Evolutionary conservation across 2,888 invertebrate species (phyloP).

Genomic region (Adelognathus sp.): DNA sequence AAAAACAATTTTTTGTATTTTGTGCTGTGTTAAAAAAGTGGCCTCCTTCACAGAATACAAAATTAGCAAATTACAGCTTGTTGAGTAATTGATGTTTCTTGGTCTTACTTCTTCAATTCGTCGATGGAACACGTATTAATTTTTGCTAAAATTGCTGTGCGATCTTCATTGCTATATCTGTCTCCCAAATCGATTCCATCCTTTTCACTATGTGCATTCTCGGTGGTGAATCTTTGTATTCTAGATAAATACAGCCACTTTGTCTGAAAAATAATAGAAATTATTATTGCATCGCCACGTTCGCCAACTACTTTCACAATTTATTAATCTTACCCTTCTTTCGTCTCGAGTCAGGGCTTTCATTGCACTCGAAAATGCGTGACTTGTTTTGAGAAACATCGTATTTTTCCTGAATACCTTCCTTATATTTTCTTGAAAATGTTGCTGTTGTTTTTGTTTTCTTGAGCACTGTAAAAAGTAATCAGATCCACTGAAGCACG

Average conservation of each 20-base stretch:
- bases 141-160: slow-evolving; percentile 6
- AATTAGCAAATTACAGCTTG: no score
- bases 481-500: no score
- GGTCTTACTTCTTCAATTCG: slow-evolving; percentile 32
- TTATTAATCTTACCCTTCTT: slow-evolving; percentile 19
- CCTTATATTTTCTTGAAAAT: no score
- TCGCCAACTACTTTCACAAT: background rate
- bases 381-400: slow-evolving; percentile 22
- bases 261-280: background rate
- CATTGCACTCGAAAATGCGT: background rate
- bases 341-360: background rate
- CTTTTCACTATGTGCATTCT: background rate
- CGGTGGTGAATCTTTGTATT: background rate
- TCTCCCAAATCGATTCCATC: background rate
- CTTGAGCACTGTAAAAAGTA: background rate
- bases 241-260: background rate
- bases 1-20: no score
- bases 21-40: no score
- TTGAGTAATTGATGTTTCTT: no score
- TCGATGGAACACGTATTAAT: slow-evolving; percentile 12
- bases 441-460: no score
- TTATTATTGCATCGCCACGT: background rate
- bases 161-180: background rate
- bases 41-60: no score
- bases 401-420: background rate